Base-by-base conservation (phyloP, 2,113 vertebrate species). In the Psittacula cyanocephala region DNA sequence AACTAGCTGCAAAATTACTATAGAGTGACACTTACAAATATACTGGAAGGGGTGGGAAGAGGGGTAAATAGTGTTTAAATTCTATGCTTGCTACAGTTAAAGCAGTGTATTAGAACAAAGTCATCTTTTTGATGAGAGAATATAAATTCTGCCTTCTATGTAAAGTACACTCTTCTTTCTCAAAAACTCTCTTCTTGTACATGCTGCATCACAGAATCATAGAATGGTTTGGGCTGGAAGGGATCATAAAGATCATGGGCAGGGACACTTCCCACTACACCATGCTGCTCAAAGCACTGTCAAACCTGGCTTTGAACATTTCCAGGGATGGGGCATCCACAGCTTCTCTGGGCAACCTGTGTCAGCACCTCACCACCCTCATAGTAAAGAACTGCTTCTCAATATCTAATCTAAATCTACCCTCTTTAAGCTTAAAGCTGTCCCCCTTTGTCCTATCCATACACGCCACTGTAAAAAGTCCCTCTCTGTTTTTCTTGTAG, bases 171-270 rank as follows among this genome's bases (percentile, higher is more conserved):
- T 78, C 8, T 24, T 46, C 18, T 55, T n/a, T 59, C 69, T 23
- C 3, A n/a, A 67, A 88, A 83, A 46, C 55, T 81, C 15, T 74
- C 8, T 65, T 85, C 23, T 29, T 44, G 25, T 29, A 44, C 12
- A 17, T 14, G 11, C 10, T 44, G 33, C 28, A 15, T 46, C 71
- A 83, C 0, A 0, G 20, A 59, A 59, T 35, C 13, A 3, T 35
- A 59, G 33, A 59, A n/a, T 15, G 33, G 57, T 59, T 59, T 59
- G 33, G 57, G 22, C 57, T 59, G 33, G 33, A 59, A n/a, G 33
- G 20, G 57, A n/a, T n/a, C 33, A 35, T 24, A 59, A 15, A 35
- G 57, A 59, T 59, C 57, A 35, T 23, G 57, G 57, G 22, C 57
- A n/a, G 33, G 33, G 20, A 35, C 33, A 35, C 33, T n/a, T 59